A percentile compares a stretch with the other conserved stretches of the same genome.
Conservation (phyloP, 2,888 invertebrate genomes). For the Agrilus cyanescens region DNA sequence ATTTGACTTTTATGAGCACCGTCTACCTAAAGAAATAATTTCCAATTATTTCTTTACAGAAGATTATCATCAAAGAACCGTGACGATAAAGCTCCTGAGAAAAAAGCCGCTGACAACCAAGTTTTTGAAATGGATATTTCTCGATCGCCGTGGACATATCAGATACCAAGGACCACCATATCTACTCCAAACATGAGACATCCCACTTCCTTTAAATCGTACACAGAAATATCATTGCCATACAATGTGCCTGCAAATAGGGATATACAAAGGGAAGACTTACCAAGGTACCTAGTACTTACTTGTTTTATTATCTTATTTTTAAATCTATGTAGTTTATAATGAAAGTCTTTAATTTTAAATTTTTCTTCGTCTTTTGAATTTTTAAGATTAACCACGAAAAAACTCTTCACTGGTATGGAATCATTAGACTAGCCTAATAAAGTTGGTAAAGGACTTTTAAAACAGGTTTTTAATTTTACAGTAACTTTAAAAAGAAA, state of each 20-base stretch:
- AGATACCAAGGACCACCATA: slow-evolving; percentile 22
- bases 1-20: not conserved
- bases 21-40: not conserved
- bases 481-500: no score
- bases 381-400: no score
- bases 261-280: slow-evolving; percentile 20
- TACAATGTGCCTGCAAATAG: slow-evolving; percentile 45
- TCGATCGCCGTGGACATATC: slow-evolving; percentile 67
- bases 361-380: no score
- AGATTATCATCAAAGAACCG: slow-evolving; percentile 60
- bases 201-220: slow-evolving; percentile 37
- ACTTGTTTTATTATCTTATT: slow-evolving; percentile 12
- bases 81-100: slow-evolving; percentile 35
- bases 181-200: slow-evolving; percentile 5
- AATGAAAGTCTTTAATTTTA: not conserved
- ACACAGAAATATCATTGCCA: slow-evolving; percentile 37
- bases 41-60: no score
- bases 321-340: not conserved
- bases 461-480: no score
- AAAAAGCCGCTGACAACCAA: slow-evolving; percentile 52
- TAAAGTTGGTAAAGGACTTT: no score
- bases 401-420: no score
- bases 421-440: no score
- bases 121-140: slow-evolving; percentile 56
- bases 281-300: slow-evolving; percentile 24